phyloP scores from a whole-genome alignment of 2,113 vertebrate species.

The Melospiza melodia region DNA sequence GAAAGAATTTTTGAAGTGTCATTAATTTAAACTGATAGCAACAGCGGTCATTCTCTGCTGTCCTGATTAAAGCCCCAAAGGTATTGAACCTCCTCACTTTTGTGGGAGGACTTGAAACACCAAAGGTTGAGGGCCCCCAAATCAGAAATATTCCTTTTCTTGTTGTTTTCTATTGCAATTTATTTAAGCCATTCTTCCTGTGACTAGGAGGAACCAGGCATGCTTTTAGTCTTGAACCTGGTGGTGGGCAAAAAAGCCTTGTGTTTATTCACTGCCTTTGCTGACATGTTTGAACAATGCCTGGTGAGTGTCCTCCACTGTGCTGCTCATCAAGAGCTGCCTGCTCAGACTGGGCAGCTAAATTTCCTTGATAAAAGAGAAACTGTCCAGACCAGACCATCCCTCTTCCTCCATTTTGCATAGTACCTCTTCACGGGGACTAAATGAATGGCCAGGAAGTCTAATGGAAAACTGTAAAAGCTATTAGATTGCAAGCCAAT shows the following conservation, averaged over 20 bases:
- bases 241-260: background rate
- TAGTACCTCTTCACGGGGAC: background rate
- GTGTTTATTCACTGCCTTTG: background rate
- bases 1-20: background rate
- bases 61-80: background rate
- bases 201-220: background rate
- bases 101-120: background rate
- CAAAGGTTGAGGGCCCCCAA: background rate
- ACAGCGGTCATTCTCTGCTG: background rate
- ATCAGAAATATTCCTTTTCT: background rate
- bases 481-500: constrained; percentile 58
- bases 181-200: background rate
- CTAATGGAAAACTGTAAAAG: constrained; percentile 25
- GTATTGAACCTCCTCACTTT: background rate
- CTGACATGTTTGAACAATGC: background rate
- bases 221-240: background rate
- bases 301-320: fast-evolving
- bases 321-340: fast-evolving
- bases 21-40: background rate
- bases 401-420: background rate
- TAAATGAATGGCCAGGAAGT: background rate
- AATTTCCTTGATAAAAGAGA: background rate
- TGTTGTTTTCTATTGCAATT: background rate
- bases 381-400: background rate
- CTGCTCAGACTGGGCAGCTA: background rate